A percentile compares a stretch with the other conserved stretches of the same genome.
Evolutionary conservation across 2,113 vertebrate genomes (phyloP).

Genomic region (Proteles cristata): DNA sequence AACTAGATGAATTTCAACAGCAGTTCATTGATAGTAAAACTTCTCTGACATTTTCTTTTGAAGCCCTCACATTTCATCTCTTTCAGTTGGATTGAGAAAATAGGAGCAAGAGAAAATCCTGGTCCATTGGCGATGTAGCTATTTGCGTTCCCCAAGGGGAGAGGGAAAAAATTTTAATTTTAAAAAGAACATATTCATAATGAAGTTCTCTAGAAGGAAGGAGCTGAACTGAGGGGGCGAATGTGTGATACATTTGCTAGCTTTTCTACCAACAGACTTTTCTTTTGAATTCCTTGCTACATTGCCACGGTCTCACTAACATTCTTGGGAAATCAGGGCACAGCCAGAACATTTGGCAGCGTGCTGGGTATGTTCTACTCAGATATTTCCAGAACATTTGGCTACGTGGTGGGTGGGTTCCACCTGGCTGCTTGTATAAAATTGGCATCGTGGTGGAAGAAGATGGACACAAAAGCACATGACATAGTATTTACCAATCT

Average conservation of each 20-base stretch:
- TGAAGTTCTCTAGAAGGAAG: constrained; percentile 72
- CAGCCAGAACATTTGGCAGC: constrained; percentile 72
- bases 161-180: constrained; percentile 30
- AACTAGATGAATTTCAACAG: constrained; percentile 2
- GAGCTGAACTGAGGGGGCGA: constrained; percentile 70
- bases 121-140: constrained; percentile 47
- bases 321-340: constrained; percentile 74
- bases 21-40: constrained; percentile 49
- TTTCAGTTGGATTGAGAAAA: constrained; percentile 62
- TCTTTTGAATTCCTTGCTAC: constrained; percentile 76
- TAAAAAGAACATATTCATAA: constrained; percentile 68
- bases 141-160: constrained; percentile 59
- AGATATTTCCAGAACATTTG: constrained; percentile 68
- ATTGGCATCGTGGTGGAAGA: constrained; percentile 69
- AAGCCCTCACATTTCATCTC: constrained; percentile 46
- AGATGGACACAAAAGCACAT: constrained; percentile 42
- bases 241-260: constrained; percentile 72
- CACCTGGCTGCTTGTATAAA: constrained; percentile 69
- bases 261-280: constrained; percentile 68
- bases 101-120: constrained; percentile 58
- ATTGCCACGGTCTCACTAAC: constrained; percentile 74
- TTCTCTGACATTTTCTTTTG: constrained; percentile 16
- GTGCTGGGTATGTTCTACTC: constrained; percentile 62
- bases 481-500: constrained; percentile 64
- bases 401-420: constrained; percentile 63